Evolutionary conservation across 2,888 invertebrate genomes (phyloP).

Genomic region (Mayetiola destructor): DNA sequence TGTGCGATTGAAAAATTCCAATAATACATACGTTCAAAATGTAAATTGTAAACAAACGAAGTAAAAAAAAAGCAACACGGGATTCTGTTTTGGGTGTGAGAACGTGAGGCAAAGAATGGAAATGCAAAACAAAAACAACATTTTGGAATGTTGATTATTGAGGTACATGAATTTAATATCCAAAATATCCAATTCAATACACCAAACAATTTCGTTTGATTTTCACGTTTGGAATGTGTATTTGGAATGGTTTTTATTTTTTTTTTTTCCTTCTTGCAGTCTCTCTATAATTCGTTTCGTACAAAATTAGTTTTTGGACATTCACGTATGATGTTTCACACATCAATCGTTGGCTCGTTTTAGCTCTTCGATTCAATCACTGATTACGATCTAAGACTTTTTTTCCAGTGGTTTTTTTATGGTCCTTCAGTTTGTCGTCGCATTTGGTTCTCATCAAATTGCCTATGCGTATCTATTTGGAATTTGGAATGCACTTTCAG

Average conservation of each 20-base stretch:
- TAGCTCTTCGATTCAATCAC: neutral
- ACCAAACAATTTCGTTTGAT: constrained; percentile 6
- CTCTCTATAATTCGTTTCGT: neutral
- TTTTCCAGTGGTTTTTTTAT: constrained; percentile 1
- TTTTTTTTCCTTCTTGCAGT: neutral
- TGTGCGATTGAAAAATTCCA: neutral
- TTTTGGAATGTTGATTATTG: constrained; percentile 11
- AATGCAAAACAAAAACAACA: neutral
- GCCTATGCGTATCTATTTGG: neutral
- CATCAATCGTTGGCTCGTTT: neutral
- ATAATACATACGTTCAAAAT: neutral
- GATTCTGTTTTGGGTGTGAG: neutral
- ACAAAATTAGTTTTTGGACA: neutral
- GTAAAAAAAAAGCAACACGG: neutral
- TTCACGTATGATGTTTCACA: constrained; percentile 2
- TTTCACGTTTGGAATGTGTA: constrained; percentile 5
- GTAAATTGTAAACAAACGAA: constrained; percentile 3
- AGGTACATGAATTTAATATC: constrained; percentile 12
- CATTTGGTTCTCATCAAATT: neutral
- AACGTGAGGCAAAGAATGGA: neutral
- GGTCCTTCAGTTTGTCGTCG: neutral
- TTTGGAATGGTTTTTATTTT: neutral
- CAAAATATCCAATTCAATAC: constrained; percentile 8
- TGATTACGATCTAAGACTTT: neutral
- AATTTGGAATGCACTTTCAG: neutral